phyloP scores from a whole-genome alignment of 2,113 vertebrate species.

The Hepsetus odoe region DNA sequence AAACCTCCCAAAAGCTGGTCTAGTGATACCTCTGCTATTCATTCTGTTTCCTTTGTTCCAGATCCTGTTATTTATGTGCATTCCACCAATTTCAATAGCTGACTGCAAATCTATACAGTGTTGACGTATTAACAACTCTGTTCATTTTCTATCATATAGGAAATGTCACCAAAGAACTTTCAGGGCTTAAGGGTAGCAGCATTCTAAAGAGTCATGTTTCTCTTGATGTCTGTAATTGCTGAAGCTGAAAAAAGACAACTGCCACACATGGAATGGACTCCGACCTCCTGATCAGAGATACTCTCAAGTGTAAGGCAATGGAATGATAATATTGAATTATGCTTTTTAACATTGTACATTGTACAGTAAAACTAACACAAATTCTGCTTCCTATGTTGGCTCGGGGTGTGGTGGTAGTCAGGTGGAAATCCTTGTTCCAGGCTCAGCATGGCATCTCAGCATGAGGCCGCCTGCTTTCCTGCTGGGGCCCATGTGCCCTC shows the following conservation, averaged over 20 bases:
- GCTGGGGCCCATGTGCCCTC: background rate
- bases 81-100: background rate
- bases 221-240: background rate
- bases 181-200: background rate
- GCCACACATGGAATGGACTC: background rate
- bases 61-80: background rate
- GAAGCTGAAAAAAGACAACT: background rate
- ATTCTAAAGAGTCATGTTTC: background rate
- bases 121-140: background rate
- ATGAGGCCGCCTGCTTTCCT: background rate
- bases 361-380: slow-evolving; percentile 33
- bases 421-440: slow-evolving; percentile 50
- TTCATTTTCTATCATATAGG: background rate
- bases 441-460: slow-evolving; percentile 33
- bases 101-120: background rate
- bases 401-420: slow-evolving; percentile 15
- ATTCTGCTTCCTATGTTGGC: slow-evolving; percentile 30
- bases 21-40: too few relatives aligned
- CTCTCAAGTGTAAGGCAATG: background rate
- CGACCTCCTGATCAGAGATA: background rate
- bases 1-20: too few relatives aligned
- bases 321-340: slow-evolving; percentile 2
- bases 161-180: background rate
- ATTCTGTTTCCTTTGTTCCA: slow-evolving; percentile 2
- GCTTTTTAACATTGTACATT: slow-evolving; percentile 12